A percentile compares a stretch with the other conserved stretches of the same genome.
Conservation (phyloP, 2,797 vertebrate species). For the Centropyge bicolor region DNA sequence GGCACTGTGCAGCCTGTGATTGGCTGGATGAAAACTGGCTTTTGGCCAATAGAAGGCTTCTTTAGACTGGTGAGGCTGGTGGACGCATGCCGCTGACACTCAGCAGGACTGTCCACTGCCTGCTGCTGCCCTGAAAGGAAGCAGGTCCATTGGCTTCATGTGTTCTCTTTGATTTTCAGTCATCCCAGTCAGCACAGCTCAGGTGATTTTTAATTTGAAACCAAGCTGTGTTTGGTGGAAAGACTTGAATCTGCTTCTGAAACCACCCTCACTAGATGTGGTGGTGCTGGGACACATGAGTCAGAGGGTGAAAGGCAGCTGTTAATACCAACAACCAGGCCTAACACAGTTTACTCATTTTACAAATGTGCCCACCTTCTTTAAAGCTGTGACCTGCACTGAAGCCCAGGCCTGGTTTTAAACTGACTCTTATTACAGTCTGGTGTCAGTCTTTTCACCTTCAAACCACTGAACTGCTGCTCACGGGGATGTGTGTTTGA, state of each 20-base stretch:
- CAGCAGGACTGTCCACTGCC: slow-evolving; percentile 83
- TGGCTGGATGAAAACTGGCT: slow-evolving; percentile 92
- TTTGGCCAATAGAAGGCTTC: slow-evolving; percentile 89
- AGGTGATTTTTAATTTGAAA: not conserved
- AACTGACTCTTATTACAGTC: no score
- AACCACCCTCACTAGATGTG: not conserved
- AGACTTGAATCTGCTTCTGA: not conserved
- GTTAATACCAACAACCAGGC: no score
- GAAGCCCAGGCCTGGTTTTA: no score
- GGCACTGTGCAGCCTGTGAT: slow-evolving; percentile 90
- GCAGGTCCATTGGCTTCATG: slow-evolving; percentile 76
- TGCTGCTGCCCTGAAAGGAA: slow-evolving; percentile 94
- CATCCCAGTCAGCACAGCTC: slow-evolving; percentile 14
- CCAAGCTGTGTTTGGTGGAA: not conserved
- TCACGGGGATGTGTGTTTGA: no score
- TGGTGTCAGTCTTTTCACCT: no score
- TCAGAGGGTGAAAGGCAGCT: no score
- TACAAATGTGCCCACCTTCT: no score
- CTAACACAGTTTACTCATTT: no score
- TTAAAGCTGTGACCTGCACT: no score
- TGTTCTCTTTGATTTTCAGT: not conserved
- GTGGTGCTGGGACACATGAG: no score
- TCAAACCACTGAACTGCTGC: no score
- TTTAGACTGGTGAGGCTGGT: slow-evolving; percentile 83
- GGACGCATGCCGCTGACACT: slow-evolving; percentile 86